Conservation (phyloP, 2,888 invertebrate genomes). For the Lepidonotus clava region DNA sequence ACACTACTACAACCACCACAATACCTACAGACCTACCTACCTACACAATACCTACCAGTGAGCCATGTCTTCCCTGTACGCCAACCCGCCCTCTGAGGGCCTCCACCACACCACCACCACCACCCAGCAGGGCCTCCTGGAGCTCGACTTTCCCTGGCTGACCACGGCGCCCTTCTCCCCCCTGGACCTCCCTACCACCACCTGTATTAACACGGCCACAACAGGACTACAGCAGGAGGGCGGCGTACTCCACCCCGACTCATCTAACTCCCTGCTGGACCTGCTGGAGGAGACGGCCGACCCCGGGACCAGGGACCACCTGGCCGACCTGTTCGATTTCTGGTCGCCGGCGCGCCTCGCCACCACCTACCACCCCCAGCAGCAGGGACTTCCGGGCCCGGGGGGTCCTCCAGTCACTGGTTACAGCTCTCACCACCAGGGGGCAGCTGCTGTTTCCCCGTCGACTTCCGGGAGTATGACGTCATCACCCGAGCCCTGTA, state of each 20-base stretch:
- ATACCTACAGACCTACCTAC: neutral
- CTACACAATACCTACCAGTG: neutral
- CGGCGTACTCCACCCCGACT: too few relatives aligned
- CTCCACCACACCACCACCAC: neutral
- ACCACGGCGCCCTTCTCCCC: neutral
- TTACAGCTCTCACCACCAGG: neutral
- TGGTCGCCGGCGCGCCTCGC: neutral
- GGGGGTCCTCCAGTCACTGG: neutral
- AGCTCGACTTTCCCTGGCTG: conserved; percentile 1
- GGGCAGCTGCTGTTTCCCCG: too few relatives aligned
- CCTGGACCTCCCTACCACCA: neutral
- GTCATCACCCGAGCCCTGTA: neutral
- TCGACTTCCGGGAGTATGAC: neutral
- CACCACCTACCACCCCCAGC: neutral
- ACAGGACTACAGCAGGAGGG: neutral
- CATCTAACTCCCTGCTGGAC: neutral
- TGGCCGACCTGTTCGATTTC: neutral
- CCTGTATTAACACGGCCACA: neutral
- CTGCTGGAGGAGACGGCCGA: neutral
- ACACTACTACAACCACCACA: neutral
- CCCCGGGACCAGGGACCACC: neutral
- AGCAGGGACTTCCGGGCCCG: neutral
- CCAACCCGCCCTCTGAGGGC: neutral
- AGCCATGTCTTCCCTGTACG: neutral
- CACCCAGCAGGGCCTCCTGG: neutral